Percentiles rank a stretch among this genome's conserved stretches.
Conservation (phyloP, 1,140 invertebrate species). For the Brachionus paranguensis region DNA sequence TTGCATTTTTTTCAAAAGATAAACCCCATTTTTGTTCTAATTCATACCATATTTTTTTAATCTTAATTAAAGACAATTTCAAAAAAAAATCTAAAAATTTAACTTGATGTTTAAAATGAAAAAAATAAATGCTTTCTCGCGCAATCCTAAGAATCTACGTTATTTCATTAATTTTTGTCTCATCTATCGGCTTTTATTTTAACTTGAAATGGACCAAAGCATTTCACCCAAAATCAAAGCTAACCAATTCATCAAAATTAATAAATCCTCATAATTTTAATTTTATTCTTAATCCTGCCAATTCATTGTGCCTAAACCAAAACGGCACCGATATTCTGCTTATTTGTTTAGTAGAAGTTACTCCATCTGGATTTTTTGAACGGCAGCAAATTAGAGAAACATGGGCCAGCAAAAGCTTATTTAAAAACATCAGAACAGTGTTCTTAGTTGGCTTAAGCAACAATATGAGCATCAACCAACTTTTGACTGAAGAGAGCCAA, state of each 20-base stretch:
- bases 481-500: slow-evolving; percentile 23
- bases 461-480: neutral
- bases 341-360: neutral
- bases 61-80: no score
- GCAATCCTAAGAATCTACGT: no score
- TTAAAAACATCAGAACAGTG: neutral
- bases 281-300: slow-evolving; percentile 41
- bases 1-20: no score
- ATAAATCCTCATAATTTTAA: slow-evolving; percentile 41
- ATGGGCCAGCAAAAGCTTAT: neutral
- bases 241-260: neutral
- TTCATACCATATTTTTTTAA: no score
- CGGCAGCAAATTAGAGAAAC: slow-evolving; percentile 42
- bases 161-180: no score
- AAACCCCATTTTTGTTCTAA: no score
- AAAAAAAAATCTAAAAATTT: no score
- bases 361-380: slow-evolving; percentile 40
- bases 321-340: neutral
- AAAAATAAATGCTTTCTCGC: no score
- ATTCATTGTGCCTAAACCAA: neutral
- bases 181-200: no score
- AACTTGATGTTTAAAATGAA: no score
- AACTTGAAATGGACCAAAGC: neutral
- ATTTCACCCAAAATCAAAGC: neutral
- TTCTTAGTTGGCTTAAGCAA: neutral